Conservation (phyloP, 2,113 vertebrate genomes). For the Apaloderma vittatum region DNA sequence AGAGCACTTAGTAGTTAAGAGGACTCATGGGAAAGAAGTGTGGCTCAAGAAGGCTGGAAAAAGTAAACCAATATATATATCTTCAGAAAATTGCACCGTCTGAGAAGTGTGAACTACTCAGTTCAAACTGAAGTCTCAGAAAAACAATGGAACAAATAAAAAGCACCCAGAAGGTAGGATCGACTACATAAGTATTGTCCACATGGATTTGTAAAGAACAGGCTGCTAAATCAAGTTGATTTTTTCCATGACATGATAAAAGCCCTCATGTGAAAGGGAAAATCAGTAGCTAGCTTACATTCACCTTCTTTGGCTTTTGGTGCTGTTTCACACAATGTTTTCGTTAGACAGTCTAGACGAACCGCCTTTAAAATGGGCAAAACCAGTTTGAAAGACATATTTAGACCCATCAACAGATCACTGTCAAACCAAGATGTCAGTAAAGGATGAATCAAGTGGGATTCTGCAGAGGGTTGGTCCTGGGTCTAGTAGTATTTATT, state of each 20-base stretch:
- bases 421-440: not conserved
- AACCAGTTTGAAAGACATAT: not conserved
- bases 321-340: not conserved
- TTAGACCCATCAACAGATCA: not conserved
- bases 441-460: not conserved
- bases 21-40: not conserved
- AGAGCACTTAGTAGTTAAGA: not conserved
- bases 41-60: not conserved
- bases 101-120: accelerated
- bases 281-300: not conserved
- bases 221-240: not conserved
- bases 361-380: not conserved
- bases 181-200: not conserved
- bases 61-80: not conserved
- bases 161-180: not conserved
- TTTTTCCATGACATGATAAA: not conserved
- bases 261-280: not conserved
- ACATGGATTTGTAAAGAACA: not conserved
- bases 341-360: not conserved
- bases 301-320: not conserved
- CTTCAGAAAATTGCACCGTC: not conserved
- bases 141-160: not conserved
- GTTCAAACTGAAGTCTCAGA: not conserved
- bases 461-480: not conserved
- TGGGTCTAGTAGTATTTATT: not conserved